Percentiles rank a stretch among this genome's conserved stretches.
These are phyloP conservation scores for Dryobotodes eremita DNA, from an alignment of 2,888 invertebrate species.

Conservation along the genomic window DNA sequence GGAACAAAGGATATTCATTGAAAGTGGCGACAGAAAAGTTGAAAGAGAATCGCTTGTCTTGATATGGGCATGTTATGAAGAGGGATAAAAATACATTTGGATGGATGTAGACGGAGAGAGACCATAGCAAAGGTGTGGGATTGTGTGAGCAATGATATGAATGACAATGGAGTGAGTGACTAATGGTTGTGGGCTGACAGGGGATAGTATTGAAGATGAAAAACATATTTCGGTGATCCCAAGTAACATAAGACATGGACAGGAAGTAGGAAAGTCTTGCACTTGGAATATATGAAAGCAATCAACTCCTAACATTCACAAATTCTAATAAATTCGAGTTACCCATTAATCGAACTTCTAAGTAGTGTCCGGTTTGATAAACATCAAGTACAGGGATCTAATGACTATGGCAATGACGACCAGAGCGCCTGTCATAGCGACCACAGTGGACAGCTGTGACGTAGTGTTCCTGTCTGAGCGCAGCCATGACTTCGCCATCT, in stretches of 20 bases:
- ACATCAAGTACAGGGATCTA: constrained; percentile 76
- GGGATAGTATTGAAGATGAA: background rate
- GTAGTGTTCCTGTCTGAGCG: background rate
- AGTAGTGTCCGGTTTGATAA: constrained; percentile 66
- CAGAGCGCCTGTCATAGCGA: constrained; percentile 72
- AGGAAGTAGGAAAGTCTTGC: background rate
- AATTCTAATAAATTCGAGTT: background rate
- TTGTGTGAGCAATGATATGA: background rate
- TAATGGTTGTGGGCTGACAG: too few relatives aligned
- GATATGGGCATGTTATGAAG: background rate
- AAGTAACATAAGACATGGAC: background rate
- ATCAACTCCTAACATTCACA: background rate
- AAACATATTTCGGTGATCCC: background rate
- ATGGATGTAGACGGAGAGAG: background rate
- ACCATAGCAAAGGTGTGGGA: background rate
- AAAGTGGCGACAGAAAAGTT: background rate
- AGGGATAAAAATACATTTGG: background rate
- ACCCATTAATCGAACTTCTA: constrained; percentile 6
- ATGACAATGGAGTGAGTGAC: background rate
- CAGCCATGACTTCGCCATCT: constrained; percentile 21
- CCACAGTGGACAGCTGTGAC: constrained; percentile 52
- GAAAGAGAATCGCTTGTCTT: background rate
- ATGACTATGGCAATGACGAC: constrained; percentile 70
- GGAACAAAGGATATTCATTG: constrained; percentile 26
- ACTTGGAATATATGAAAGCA: background rate